Base-by-base conservation (phyloP, 2,888 invertebrate species). In the Unio delphinus region DNA sequence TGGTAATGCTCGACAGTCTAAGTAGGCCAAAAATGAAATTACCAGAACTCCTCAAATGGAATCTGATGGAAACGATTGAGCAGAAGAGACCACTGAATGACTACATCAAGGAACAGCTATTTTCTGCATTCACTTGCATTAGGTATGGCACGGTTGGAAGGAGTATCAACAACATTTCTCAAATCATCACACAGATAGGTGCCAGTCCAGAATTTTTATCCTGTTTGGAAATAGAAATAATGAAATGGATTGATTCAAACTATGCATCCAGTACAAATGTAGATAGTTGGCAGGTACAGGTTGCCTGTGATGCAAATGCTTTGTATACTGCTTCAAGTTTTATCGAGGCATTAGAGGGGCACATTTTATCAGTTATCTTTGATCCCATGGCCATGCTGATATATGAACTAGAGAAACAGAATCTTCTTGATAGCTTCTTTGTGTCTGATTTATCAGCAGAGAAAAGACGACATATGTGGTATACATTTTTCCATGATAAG, bases 351-450 rank as follows among this genome's bases (percentile, higher is more conserved):
- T 61, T 79, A n/a, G 78, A 79, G 59, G 55, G 58, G 20, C 66
- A 75, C 45, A 61, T 78, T 20, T 55, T 68, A 5, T 64, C 67
- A 15, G 59, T 68, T 1, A 72, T 81, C 4, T 74, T 69, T n/a
- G 57, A 55, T 15, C 79, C 79, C 23, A n/a, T 81, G 7, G 71
- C 76, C n/a, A 78, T 74, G 30, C 45, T 73, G n/a, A 30, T 81
- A 0, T 78, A 55, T 62, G 65, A 68, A 20, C 34, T 81, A 60
- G 76, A 79, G 64, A 58, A 65, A 8, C 45, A 67, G 11, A 68
- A 69, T 55, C 65, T 70, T n/a, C 11, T 79, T 18, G 69, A 75
- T 34, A 65, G 69, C 55, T 74, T 65, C 8, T 77, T 81, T 55
- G 57, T 73, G 4, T 6, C 55, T 15, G 74, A 72, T 65, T 11